These are phyloP conservation scores for Tetragnatha montana DNA, from an alignment of 2,888 invertebrate genomes.

Conservation along the genomic window DNA sequence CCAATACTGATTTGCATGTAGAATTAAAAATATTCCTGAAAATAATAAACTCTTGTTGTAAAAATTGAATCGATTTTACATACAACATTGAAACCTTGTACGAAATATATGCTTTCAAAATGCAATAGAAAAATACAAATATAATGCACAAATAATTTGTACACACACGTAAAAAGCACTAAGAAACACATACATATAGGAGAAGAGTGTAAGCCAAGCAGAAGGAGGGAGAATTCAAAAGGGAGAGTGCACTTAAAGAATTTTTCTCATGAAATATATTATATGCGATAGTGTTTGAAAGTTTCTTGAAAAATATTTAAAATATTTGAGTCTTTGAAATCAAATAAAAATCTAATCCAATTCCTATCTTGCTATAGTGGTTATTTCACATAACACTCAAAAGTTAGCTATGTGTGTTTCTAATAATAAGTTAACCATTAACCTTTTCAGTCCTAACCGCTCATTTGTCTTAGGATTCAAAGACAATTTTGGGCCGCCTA, in stretches of 20 bases:
- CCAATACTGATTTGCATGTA: too few species aligned
- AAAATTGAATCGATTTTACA: neutral
- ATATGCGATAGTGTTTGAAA: neutral
- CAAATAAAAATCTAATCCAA: too few species aligned
- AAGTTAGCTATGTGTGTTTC: too few species aligned
- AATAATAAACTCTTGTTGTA: too few species aligned
- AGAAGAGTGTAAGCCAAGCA: neutral
- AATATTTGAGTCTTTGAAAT: neutral
- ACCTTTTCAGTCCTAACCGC: too few species aligned
- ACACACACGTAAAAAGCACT: neutral
- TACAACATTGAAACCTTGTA: neutral
- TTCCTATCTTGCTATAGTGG: too few species aligned
- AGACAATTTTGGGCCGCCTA: too few species aligned
- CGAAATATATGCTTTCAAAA: too few species aligned
- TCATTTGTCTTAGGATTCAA: too few species aligned
- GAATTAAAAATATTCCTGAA: too few species aligned
- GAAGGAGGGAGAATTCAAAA: neutral
- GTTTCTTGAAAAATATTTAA: neutral
- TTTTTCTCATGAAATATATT: neutral
- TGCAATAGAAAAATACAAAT: neutral
- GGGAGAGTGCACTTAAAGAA: neutral
- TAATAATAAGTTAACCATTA: too few species aligned
- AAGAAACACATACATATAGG: neutral
- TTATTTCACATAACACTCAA: too few species aligned
- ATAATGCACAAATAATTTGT: neutral